phyloP scores from a whole-genome alignment of 2,113 vertebrate genomes.

The Tragelaphus imberbis region DNA sequence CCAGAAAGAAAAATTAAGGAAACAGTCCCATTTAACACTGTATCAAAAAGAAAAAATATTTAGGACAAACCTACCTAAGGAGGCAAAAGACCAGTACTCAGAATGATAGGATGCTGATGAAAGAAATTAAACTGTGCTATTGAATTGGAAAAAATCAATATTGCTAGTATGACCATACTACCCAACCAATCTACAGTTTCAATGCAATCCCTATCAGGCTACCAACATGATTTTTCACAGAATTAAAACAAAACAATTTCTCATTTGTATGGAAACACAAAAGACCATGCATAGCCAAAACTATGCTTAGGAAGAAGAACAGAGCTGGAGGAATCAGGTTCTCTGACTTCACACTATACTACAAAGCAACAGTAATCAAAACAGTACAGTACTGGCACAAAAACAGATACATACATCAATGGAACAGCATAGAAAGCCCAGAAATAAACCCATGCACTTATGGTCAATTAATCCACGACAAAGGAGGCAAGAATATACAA shows the following conservation, averaged over 20 bases:
- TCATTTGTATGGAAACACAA: background rate
- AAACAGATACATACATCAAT: background rate
- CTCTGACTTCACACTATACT: background rate
- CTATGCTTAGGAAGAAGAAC: background rate
- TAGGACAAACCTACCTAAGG: background rate
- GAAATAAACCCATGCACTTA: background rate
- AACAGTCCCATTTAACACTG: background rate
- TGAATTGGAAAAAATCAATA: background rate
- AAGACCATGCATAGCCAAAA: background rate
- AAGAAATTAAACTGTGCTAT: background rate
- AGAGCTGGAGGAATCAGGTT: background rate
- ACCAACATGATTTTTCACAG: background rate
- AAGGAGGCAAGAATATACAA: background rate
- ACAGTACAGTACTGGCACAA: background rate
- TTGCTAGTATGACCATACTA: background rate
- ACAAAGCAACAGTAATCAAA: background rate
- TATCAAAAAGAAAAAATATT: background rate
- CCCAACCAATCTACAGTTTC: background rate
- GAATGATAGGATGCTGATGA: background rate
- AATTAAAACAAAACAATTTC: background rate
- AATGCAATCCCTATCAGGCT: background rate
- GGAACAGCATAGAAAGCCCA: background rate
- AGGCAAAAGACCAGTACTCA: background rate
- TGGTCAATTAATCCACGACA: background rate
- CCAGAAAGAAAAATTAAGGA: background rate